These are phyloP conservation scores for Aramus guarauna DNA, from an alignment of 2,113 vertebrate genomes.

Conservation along the genomic window DNA sequence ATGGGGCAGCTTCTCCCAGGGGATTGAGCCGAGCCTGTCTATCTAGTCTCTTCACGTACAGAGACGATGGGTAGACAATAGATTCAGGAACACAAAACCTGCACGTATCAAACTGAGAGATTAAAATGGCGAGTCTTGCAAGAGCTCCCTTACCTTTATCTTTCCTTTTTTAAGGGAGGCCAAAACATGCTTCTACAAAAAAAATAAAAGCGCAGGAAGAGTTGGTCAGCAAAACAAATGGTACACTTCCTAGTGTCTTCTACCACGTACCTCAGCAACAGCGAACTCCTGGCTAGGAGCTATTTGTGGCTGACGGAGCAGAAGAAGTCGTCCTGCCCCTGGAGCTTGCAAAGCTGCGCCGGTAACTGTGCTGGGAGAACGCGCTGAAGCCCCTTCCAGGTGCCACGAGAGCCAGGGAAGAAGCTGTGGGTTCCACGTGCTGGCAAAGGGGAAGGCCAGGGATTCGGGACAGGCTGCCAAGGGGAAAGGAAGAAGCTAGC, in stretches of 20 bases:
- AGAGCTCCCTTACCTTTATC: background rate
- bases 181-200: background rate
- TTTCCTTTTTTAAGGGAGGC: background rate
- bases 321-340: background rate
- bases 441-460: background rate
- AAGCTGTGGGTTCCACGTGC: background rate
- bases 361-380: background rate
- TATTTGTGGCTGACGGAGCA: background rate
- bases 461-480: background rate
- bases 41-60: background rate
- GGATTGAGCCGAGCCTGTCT: background rate
- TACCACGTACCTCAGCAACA: rapidly evolving
- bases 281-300: background rate
- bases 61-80: background rate
- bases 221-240: background rate
- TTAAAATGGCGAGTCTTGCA: background rate
- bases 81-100: background rate
- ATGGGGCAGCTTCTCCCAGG: background rate
- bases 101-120: background rate
- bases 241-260: background rate
- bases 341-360: background rate
- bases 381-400: background rate
- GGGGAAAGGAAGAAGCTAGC: background rate
- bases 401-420: background rate
- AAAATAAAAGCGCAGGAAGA: background rate